Conservation (phyloP, 2,113 vertebrate species). For the Paracanthobrama guichenoti region DNA sequence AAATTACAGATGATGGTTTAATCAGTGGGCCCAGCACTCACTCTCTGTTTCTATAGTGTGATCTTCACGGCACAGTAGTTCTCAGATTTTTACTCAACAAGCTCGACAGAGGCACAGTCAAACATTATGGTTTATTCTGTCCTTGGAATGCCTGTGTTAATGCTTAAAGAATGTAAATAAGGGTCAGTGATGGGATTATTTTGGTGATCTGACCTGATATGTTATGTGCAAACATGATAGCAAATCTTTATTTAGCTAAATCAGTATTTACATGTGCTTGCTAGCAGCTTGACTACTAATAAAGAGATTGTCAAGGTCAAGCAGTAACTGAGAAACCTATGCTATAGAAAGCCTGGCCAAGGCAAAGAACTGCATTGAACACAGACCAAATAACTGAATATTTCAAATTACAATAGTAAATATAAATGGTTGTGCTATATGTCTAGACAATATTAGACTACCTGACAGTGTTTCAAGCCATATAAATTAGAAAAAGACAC, state of each 20-base stretch:
- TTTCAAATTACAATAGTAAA: no score
- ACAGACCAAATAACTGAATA: not conserved
- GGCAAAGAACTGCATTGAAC: not conserved
- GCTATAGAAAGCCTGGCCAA: not conserved
- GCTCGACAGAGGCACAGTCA: constrained; percentile 70
- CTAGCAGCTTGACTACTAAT: constrained; percentile 42
- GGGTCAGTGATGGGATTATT: constrained; percentile 13
- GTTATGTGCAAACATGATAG: constrained; percentile 44
- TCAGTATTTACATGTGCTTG: constrained; percentile 55
- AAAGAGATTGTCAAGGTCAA: constrained; percentile 61
- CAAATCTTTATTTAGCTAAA: constrained; percentile 53
- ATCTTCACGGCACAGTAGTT: constrained; percentile 76
- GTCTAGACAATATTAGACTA: not conserved
- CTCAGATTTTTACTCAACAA: constrained; percentile 71
- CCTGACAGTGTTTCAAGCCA: not conserved
- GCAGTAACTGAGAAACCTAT: constrained; percentile 12
- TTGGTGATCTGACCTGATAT: constrained; percentile 50
- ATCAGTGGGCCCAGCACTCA: constrained; percentile 75
- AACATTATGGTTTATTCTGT: constrained; percentile 63
- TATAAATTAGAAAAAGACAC: not conserved
- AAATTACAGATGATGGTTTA: constrained; percentile 80
- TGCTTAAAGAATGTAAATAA: constrained; percentile 54
- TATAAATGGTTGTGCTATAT: not conserved
- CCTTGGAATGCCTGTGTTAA: constrained; percentile 58
- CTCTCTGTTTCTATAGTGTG: constrained; percentile 70